Percentiles rank a stretch among this genome's conserved stretches.
phyloP scores from a whole-genome alignment of 2,797 vertebrate genomes.

The Meda fulgida region DNA sequence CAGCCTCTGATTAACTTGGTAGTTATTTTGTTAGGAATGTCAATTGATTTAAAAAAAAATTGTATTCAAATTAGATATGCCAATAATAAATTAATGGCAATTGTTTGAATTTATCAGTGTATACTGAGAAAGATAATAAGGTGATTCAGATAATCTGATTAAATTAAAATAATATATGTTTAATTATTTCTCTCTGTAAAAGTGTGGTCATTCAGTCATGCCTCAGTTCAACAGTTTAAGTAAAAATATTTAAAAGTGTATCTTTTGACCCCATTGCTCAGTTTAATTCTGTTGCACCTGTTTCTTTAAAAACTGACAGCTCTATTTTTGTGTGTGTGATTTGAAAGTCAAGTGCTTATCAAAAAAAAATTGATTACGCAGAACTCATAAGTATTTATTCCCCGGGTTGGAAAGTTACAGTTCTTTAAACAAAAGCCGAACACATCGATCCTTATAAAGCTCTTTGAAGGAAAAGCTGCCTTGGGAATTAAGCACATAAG shows the following conservation, averaged over 20 bases:
- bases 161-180: neutral
- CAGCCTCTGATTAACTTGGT: neutral
- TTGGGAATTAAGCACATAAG: constrained; percentile 59
- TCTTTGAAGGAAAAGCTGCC: constrained; percentile 57
- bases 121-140: neutral
- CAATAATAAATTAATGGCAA: neutral
- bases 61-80: neutral
- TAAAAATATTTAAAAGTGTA: neutral
- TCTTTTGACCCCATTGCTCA: neutral
- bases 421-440: constrained; percentile 64
- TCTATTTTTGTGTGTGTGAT: neutral
- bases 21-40: constrained; percentile 1
- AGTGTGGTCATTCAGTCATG: neutral
- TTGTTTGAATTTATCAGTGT: neutral
- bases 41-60: neutral
- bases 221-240: neutral
- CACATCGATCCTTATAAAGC: constrained; percentile 65
- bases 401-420: constrained; percentile 22
- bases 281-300: neutral
- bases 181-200: neutral
- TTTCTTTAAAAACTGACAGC: neutral
- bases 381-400: neutral
- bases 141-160: neutral
- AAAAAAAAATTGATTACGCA: constrained; percentile 11
- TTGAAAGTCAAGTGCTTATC: neutral